Evolutionary conservation across 2,888 invertebrate species (phyloP), one percentile per base, ranked within the genome.

Genomic region (Axea sp.): DNA sequence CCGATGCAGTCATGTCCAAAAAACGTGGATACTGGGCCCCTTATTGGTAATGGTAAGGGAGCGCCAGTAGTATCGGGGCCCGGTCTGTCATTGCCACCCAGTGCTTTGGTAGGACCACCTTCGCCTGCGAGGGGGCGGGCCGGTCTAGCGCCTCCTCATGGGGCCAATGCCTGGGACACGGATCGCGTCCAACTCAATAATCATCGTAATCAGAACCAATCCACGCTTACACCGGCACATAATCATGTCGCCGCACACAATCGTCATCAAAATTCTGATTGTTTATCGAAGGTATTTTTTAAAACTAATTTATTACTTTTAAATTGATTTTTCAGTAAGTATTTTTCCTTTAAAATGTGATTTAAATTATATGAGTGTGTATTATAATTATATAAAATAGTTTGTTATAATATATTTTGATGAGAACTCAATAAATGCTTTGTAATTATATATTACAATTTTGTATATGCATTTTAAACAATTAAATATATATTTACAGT

Each of bases 21-120:
- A 96, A 96, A 96, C 96, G 96, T 94, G 93, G 95, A 92, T 95
- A 95, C 95, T 96, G 96, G 96, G 93, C 95, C 95, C 94, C 95
- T 94, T 95, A 95, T 95, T 95, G 95, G 95, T 95, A 95, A 94
- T 93, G 93, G 93, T 93, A 95, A 95, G 92, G 89, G 89, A 88
- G 87, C 86, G 86, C 87, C 87, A 87, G 87, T 88, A 80, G 85
- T 83, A 82, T 84, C 86, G 81, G 87, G 87, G 84, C 86, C 86
- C 86, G 87, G 87, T 87, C 87, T 87, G 87, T 87, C 87, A 87
- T 87, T 87, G 87, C 87, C 87, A 83, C 87, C 87, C 87, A 87
- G 86, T 82, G 87, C 87, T 83, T 84, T 87, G 85, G 87, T 87
- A 81, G 87, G 87, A 83, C 87, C 87, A 82, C 87, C 86, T 81